Evolutionary conservation across 1,140 invertebrate genomes (phyloP).

Genomic region (Lepidurus couesii): DNA sequence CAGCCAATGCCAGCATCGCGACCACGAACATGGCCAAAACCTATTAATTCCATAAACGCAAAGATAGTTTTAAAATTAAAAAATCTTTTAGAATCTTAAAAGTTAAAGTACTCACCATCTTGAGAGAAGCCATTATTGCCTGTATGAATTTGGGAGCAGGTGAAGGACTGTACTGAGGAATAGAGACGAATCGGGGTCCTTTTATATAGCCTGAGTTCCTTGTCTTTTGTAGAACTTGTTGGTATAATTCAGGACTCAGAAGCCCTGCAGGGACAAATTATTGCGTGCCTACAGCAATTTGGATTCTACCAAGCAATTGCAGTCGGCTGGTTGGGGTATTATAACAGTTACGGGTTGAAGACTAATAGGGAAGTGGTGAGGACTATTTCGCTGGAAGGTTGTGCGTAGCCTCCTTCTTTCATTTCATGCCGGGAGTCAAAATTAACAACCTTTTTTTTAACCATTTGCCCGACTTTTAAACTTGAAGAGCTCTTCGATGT

Average conservation of each 20-base stretch:
- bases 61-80: neutral
- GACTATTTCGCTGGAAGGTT: no score
- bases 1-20: slow-evolving; percentile 29
- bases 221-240: neutral
- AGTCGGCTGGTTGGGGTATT: neutral
- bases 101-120: slow-evolving; percentile 24
- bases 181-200: neutral
- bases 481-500: no score
- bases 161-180: neutral
- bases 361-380: neutral
- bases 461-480: no score
- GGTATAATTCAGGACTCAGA: neutral
- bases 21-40: slow-evolving; percentile 19
- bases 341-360: neutral
- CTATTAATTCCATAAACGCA: neutral
- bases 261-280: neutral
- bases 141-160: neutral
- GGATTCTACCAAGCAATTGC: neutral
- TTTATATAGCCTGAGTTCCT: neutral
- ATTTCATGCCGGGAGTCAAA: no score
- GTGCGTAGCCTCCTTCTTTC: no score
- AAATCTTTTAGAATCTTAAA: no score
- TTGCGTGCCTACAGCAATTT: neutral
- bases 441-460: no score
- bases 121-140: slow-evolving; percentile 31